A percentile compares a stretch with the other conserved stretches of the same genome.
Conservation (phyloP, 2,888 invertebrate genomes). For the Dynastes maya region DNA sequence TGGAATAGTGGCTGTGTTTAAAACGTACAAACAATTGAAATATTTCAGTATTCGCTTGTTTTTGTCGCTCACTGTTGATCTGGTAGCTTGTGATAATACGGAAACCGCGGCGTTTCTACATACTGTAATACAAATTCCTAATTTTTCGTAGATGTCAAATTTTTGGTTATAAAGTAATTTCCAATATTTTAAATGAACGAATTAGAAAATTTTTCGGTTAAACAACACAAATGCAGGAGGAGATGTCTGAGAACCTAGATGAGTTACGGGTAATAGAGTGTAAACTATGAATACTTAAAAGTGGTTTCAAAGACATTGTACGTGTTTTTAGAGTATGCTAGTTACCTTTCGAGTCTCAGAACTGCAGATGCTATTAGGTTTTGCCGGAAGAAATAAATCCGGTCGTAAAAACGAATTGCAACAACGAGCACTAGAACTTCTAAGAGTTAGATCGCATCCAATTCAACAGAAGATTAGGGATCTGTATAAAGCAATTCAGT, state of each 20-base stretch:
- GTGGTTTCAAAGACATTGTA: constrained; percentile 41
- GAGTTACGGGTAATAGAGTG: constrained; percentile 66
- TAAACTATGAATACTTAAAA: constrained; percentile 40
- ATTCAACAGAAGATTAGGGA: constrained; percentile 79
- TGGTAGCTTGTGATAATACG: constrained; percentile 47
- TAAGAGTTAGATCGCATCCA: constrained; percentile 78
- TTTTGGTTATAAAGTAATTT: constrained; percentile 47
- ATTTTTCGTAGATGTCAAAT: constrained; percentile 48
- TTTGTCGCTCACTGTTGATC: constrained; percentile 37
- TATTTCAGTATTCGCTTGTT: constrained; percentile 36
- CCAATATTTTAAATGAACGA: constrained; percentile 56
- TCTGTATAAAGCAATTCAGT: constrained; percentile 79
- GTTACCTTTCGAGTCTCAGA: constrained; percentile 87
- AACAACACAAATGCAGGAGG: constrained; percentile 59
- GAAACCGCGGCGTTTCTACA: constrained; percentile 49
- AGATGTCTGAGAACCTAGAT: constrained; percentile 70
- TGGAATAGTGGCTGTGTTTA: constrained; percentile 42
- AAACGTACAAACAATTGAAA: constrained; percentile 42
- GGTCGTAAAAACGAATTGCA: constrained; percentile 88
- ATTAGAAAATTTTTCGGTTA: constrained; percentile 53
- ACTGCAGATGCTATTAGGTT: constrained; percentile 86
- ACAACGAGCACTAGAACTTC: constrained; percentile 80
- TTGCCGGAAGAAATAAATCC: constrained; percentile 84
- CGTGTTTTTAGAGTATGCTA: constrained; percentile 69
- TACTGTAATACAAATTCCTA: constrained; percentile 40